phyloP scores from a whole-genome alignment of 2,888 invertebrate species.

The Philonicus albiceps region DNA sequence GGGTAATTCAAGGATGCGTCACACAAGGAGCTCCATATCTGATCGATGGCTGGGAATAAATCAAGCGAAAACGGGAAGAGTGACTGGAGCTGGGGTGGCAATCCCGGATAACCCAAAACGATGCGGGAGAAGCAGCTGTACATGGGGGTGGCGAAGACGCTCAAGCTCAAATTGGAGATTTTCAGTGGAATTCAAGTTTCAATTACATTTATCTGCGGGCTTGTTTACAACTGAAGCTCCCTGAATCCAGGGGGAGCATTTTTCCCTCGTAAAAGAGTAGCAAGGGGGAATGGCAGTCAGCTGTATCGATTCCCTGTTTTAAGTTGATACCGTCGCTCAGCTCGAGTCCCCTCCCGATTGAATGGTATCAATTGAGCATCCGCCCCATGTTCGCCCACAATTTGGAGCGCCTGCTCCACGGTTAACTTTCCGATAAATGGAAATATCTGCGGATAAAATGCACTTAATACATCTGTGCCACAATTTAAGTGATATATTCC shows the following conservation, averaged over 20 bases:
- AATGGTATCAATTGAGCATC: slow-evolving; percentile 3
- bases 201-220: slow-evolving; percentile 27
- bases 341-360: neutral
- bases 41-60: slow-evolving; percentile 9
- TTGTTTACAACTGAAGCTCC: neutral
- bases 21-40: neutral
- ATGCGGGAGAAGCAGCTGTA: neutral
- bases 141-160: neutral
- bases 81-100: neutral
- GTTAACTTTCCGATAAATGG: slow-evolving; percentile 17
- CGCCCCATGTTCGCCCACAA: neutral
- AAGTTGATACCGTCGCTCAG: neutral
- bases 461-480: slow-evolving; percentile 13
- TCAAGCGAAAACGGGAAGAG: neutral
- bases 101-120: neutral
- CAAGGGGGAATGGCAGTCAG: neutral
- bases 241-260: neutral
- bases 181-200: slow-evolving; percentile 2
- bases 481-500: slow-evolving; percentile 5
- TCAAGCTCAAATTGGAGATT: neutral
- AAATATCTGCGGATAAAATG: slow-evolving; percentile 19
- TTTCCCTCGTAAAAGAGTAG: neutral
- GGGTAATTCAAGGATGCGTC: neutral
- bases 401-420: neutral
- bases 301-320: slow-evolving; percentile 10